phyloP scores from a whole-genome alignment of 2,113 vertebrate genomes.

The Esox niger region DNA sequence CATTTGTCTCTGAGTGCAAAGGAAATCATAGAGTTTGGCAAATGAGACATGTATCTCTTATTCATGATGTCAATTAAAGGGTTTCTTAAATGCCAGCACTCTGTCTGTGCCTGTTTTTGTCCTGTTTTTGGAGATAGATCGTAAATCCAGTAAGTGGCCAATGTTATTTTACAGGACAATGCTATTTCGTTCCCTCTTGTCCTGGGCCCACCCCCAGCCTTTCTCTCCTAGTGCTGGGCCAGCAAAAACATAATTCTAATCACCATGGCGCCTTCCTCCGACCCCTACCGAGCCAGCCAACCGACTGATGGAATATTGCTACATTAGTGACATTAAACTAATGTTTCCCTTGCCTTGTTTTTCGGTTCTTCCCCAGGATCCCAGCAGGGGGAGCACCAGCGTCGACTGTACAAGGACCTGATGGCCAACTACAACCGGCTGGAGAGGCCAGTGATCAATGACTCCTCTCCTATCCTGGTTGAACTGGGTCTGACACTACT shows the following conservation, averaged over 20 bases:
- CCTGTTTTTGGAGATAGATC: too few relatives aligned
- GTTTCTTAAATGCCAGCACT: too few relatives aligned
- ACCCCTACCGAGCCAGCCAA: not conserved
- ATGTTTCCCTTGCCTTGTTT: not conserved
- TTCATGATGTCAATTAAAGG: too few relatives aligned
- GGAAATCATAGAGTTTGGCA: too few relatives aligned
- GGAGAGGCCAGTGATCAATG: conserved; percentile 81
- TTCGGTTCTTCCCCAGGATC: conserved; percentile 59
- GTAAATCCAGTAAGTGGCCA: too few relatives aligned
- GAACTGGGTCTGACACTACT: conserved; percentile 82
- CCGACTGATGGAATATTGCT: not conserved
- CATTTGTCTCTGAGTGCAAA: too few relatives aligned
- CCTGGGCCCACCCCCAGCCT: too few relatives aligned
- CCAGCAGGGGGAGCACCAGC: conserved; percentile 81
- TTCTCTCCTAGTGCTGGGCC: conserved; percentile 42
- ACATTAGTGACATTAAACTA: not conserved
- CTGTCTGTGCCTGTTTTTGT: too few relatives aligned
- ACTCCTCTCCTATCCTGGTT: conserved; percentile 79
- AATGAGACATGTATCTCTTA: too few relatives aligned
- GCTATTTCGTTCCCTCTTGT: too few relatives aligned
- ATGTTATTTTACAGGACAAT: too few relatives aligned
- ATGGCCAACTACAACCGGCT: conserved; percentile 82
- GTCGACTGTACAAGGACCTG: conserved; percentile 81
- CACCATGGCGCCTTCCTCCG: conserved; percentile 20
- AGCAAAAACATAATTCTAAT: conserved; percentile 57